A percentile compares a stretch with the other conserved stretches of the same genome.
These are phyloP conservation scores for Channa striata DNA, from an alignment of 2,797 vertebrate genomes.

Conservation along the genomic window DNA sequence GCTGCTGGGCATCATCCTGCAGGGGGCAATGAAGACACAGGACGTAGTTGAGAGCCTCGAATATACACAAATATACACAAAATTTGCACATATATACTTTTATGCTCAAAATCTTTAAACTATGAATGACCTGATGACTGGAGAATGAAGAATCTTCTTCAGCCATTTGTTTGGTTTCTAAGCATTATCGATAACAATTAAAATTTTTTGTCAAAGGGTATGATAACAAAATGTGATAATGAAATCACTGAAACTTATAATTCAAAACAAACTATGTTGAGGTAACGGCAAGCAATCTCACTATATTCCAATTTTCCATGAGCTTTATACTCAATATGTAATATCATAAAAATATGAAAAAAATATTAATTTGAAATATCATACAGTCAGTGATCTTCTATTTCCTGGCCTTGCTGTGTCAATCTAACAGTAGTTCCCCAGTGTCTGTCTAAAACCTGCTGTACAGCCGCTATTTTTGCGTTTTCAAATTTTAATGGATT, in stretches of 20 bases:
- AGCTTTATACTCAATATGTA: no score
- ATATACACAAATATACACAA: neutral
- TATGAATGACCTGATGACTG: neutral
- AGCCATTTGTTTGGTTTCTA: no score
- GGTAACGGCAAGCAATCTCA: neutral
- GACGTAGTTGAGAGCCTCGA: neutral
- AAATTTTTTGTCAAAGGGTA: slow-evolving; percentile 1
- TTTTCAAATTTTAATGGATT: no score
- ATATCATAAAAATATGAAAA: no score
- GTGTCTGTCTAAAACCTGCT: slow-evolving; percentile 20
- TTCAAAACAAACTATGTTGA: neutral
- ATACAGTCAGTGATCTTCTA: no score
- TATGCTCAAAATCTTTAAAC: no score
- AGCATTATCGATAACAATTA: no score
- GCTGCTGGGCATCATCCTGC: slow-evolving; percentile 97
- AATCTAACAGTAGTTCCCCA: no score
- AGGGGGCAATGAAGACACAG: slow-evolving; percentile 34
- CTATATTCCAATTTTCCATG: neutral
- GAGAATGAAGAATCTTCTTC: neutral
- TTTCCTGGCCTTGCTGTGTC: no score
- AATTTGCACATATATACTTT: neutral
- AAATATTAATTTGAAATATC: no score
- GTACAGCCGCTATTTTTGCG: neutral
- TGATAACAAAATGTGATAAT: slow-evolving; percentile 1
- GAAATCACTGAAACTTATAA: slow-evolving; percentile 9